phyloP scores from a whole-genome alignment of 2,888 invertebrate genomes.

The Urechis unicinctus region DNA sequence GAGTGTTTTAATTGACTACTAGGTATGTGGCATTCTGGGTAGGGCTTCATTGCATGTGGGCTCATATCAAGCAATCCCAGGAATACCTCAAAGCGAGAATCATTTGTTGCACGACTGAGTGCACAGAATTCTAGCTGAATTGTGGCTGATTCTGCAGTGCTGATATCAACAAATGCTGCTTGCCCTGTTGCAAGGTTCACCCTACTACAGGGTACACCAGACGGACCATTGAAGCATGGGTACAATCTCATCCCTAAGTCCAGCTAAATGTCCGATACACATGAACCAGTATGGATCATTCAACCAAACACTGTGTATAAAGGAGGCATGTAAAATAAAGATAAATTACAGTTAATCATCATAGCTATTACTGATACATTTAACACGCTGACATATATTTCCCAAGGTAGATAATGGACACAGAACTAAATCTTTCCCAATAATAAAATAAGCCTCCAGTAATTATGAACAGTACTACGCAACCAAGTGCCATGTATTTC shows the following conservation, averaged over 20 bases:
- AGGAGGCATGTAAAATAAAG: not conserved
- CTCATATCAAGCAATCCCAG: too few species aligned
- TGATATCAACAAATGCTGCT: conserved; percentile 61
- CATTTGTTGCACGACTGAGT: conserved; percentile 72
- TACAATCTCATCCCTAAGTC: conserved; percentile 80
- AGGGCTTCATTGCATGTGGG: too few species aligned
- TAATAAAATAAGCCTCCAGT: too few species aligned
- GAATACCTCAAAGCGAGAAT: conserved; percentile 74
- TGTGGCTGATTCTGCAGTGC: conserved; percentile 93
- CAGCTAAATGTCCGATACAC: conserved; percentile 16
- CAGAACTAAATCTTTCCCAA: too few species aligned
- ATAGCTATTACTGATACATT: too few species aligned
- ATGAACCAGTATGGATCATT: not conserved
- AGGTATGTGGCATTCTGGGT: too few species aligned
- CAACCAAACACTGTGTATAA: not conserved
- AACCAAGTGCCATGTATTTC: too few species aligned
- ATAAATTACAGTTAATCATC: too few species aligned
- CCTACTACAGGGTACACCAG: conserved; percentile 84
- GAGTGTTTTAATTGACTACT: too few species aligned
- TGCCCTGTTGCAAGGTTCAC: conserved; percentile 89
- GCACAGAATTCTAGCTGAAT: conserved; percentile 95
- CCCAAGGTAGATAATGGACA: too few species aligned
- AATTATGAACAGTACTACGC: too few species aligned
- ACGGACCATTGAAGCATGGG: conserved; percentile 67
- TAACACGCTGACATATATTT: too few species aligned